These are phyloP conservation scores for Ganaspis sp. DNA, from an alignment of 1,140 invertebrate genomes.

Conservation along the genomic window DNA sequence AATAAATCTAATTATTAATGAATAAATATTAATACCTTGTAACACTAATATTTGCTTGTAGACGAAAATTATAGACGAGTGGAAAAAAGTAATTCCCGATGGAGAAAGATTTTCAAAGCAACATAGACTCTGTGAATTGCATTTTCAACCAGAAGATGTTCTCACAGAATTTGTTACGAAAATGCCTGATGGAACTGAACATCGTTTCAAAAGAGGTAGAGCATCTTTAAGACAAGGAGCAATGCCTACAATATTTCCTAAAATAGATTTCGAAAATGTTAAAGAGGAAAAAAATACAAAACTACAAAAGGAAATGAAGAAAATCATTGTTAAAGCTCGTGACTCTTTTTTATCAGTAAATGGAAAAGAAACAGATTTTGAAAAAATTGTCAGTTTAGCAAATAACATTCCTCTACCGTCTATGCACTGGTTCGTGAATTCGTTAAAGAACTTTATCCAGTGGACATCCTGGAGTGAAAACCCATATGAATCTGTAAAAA, in stretches of 20 bases:
- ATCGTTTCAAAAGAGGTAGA: not conserved
- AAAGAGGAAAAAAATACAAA: too few species aligned
- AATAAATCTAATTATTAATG: too few species aligned
- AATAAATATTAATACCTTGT: too few species aligned
- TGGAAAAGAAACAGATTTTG: not conserved
- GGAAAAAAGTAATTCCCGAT: not conserved
- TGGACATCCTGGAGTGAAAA: slow-evolving; percentile 39
- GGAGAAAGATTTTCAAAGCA: not conserved
- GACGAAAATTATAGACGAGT: not conserved
- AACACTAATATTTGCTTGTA: not conserved
- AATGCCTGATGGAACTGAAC: slow-evolving; percentile 9
- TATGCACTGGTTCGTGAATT: not conserved
- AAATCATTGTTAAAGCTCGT: not conserved
- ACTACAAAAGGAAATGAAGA: not conserved
- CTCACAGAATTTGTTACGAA: not conserved
- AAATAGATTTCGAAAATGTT: not conserved
- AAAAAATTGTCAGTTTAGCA: not conserved
- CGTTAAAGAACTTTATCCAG: slow-evolving; percentile 1
- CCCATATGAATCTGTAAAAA: too few species aligned
- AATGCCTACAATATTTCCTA: not conserved
- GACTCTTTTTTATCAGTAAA: not conserved
- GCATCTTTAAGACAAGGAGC: not conserved
- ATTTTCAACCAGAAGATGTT: slow-evolving; percentile 9
- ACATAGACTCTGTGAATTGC: not conserved
- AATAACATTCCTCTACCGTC: not conserved